These are phyloP conservation scores for Porites lobata DNA, from an alignment of 92 coral and sea anemone species.

Conservation along the genomic window DNA sequence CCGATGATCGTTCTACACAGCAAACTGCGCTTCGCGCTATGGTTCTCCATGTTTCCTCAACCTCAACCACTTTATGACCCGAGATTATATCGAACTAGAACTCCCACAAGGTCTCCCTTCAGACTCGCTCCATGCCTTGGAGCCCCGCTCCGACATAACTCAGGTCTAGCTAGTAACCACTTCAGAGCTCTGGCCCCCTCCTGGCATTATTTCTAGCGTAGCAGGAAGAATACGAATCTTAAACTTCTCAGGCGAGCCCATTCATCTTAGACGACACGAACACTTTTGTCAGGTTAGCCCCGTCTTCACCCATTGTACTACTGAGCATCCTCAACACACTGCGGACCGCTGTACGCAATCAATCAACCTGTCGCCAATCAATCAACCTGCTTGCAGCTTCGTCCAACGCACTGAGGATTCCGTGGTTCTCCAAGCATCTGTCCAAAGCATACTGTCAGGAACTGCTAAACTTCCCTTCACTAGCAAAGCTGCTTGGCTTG, in stretches of 20 bases:
- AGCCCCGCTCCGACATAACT: conserved; percentile 48
- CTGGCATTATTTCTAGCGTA: conserved; percentile 60
- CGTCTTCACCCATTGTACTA: background rate
- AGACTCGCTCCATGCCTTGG: conserved; percentile 16
- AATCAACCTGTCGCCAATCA: background rate
- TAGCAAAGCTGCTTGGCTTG: no score
- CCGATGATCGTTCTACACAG: background rate
- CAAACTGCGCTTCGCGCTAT: conserved; percentile 59
- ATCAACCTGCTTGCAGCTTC: background rate
- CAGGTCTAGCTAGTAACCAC: background rate
- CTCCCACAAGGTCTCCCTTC: conserved; percentile 54
- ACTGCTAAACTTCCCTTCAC: no score
- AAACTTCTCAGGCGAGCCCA: conserved; percentile 58
- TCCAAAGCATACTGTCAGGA: background rate
- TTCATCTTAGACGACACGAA: conserved; percentile 18
- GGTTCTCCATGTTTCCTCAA: conserved; percentile 68
- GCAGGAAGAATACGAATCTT: conserved; percentile 64
- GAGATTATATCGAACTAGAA: conserved; percentile 41
- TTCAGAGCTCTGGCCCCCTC: conserved; percentile 27
- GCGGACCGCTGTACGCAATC: background rate
- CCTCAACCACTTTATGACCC: conserved; percentile 56
- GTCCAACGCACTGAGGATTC: background rate
- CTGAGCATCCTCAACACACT: conserved; percentile 1
- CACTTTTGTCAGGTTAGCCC: conserved; percentile 26
- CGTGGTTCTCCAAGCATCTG: background rate